Conservation (phyloP, 2,888 invertebrate genomes). For the Noctua janthe region DNA sequence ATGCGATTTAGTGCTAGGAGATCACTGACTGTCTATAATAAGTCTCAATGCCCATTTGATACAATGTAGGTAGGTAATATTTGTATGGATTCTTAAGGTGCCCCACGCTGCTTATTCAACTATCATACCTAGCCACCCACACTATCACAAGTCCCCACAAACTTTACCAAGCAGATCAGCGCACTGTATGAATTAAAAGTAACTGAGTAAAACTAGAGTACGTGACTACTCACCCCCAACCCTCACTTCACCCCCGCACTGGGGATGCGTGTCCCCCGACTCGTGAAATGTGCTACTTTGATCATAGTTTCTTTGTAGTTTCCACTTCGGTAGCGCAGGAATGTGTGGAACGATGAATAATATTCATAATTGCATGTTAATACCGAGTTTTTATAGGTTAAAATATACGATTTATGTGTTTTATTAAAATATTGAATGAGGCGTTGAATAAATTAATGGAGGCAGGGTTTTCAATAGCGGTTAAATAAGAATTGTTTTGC, state of each 20-base stretch:
- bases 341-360: constrained; percentile 62
- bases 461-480: background rate
- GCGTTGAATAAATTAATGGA: constrained; percentile 22
- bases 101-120: background rate
- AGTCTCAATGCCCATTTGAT: background rate
- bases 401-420: constrained; percentile 13
- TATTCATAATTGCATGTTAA: constrained; percentile 61
- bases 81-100: background rate
- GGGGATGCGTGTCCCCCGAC: constrained; percentile 49
- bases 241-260: background rate
- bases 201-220: constrained; percentile 42
- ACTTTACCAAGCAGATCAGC: constrained; percentile 40
- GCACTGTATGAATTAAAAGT: constrained; percentile 55
- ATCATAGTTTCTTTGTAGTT: constrained; percentile 70
- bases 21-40: background rate
- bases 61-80: background rate
- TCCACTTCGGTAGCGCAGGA: constrained; percentile 45
- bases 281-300: constrained; percentile 69
- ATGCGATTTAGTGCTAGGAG: background rate
- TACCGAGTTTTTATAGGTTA: constrained; percentile 44
- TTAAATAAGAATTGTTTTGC: background rate
- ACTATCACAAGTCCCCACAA: background rate
- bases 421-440: constrained; percentile 12
- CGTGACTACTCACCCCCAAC: background rate
- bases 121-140: background rate